A percentile compares a stretch with the other conserved stretches of the same genome.
Evolutionary conservation across 92 coral and sea anemone genomes (phyloP).

Genomic region (Epizoanthus scotinus): DNA sequence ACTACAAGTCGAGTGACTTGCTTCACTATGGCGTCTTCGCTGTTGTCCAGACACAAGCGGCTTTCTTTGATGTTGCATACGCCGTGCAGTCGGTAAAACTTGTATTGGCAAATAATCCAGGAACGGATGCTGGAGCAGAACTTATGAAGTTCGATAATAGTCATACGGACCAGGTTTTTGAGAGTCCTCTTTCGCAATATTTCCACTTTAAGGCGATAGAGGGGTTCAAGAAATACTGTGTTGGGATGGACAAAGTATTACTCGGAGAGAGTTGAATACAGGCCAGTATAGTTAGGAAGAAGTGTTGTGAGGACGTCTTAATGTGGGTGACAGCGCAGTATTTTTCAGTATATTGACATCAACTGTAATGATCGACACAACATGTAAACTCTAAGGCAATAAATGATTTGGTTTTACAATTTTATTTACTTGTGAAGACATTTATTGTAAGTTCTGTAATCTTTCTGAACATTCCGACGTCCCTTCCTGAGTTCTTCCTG

Average conservation of each 20-base stretch:
- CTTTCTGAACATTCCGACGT: too few relatives aligned
- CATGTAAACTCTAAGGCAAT: too few relatives aligned
- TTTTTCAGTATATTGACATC: too few relatives aligned
- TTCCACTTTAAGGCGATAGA: conserved; percentile 13
- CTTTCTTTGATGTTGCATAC: conserved; percentile 2
- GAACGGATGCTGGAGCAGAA: neutral
- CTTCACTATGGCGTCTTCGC: conserved; percentile 21
- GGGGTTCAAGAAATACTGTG: conserved; percentile 19
- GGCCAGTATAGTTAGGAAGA: too few relatives aligned
- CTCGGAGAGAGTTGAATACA: conserved; percentile 1
- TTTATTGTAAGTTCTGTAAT: too few relatives aligned
- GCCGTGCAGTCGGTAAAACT: conserved; percentile 10
- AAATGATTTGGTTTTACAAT: too few relatives aligned
- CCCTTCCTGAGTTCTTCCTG: too few relatives aligned
- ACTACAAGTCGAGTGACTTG: neutral
- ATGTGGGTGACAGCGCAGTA: too few relatives aligned
- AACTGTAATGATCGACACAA: too few relatives aligned
- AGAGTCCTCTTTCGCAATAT: conserved; percentile 2
- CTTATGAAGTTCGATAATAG: neutral
- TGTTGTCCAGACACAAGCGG: neutral
- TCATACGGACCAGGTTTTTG: neutral
- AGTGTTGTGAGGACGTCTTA: too few relatives aligned
- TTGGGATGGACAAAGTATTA: conserved; percentile 19
- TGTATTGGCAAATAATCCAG: neutral
- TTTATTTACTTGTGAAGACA: too few relatives aligned